These are phyloP conservation scores for Camponotus vicinus DNA, from an alignment of 1,140 invertebrate genomes.

Conservation along the genomic window DNA sequence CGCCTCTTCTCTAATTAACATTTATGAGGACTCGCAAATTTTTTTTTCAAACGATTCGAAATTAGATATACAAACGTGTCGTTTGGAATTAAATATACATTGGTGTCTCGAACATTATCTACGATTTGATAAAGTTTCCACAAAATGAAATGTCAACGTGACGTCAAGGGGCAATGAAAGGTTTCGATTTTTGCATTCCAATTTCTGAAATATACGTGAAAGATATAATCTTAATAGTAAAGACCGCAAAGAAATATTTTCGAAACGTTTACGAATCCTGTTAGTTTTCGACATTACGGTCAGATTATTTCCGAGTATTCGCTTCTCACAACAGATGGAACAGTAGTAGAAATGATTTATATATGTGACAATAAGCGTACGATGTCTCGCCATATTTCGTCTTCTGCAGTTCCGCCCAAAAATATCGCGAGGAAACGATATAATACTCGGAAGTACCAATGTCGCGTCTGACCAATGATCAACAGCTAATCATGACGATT, in stretches of 20 bases:
- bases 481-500: conserved; percentile 37
- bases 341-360: conserved; percentile 21
- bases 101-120: conserved; percentile 38
- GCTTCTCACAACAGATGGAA: conserved; percentile 22
- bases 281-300: conserved; percentile 23
- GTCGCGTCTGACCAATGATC: conserved; percentile 42
- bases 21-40: conserved; percentile 34
- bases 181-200: neutral
- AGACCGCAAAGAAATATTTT: conserved; percentile 28
- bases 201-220: neutral
- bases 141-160: neutral
- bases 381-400: conserved; percentile 10
- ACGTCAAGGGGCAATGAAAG: neutral
- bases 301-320: conserved; percentile 3
- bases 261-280: conserved; percentile 37
- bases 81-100: conserved; percentile 15
- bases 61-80: neutral
- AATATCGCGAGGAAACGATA: neutral
- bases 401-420: conserved; percentile 14
- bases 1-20: conserved; percentile 51
- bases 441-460: conserved; percentile 1
- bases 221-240: conserved; percentile 1
- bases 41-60: conserved; percentile 22
- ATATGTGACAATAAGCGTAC: conserved; percentile 16
- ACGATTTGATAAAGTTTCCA: conserved; percentile 2